Percentiles rank a stretch among this genome's conserved stretches.
Evolutionary conservation across 2,888 invertebrate genomes (phyloP).

Genomic region (Macrophya alboannulata): DNA sequence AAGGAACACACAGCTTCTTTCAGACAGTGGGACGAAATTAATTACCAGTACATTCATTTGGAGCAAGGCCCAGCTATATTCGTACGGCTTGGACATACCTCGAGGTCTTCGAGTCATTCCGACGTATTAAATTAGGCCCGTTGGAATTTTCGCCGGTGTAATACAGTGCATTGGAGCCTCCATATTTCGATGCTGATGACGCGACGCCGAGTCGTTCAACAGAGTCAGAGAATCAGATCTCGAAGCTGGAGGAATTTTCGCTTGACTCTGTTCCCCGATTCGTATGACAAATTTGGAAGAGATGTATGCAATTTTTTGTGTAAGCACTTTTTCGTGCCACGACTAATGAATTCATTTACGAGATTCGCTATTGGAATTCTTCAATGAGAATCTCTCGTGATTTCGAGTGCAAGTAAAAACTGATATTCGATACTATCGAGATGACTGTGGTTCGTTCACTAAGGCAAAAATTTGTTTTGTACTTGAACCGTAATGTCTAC

Average conservation of each 20-base stretch:
- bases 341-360: conserved; percentile 38
- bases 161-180: conserved; percentile 58
- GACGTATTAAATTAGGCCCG: conserved; percentile 63
- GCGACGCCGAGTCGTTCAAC: conserved; percentile 41
- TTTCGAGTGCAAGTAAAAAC: not conserved
- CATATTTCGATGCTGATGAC: conserved; percentile 61
- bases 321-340: not conserved
- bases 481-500: not conserved
- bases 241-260: not conserved
- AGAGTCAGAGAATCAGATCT: conserved; percentile 25
- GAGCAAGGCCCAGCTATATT: conserved; percentile 28
- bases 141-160: conserved; percentile 61
- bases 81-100: conserved; percentile 33
- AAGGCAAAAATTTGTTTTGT: not conserved
- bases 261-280: not conserved
- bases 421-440: not conserved
- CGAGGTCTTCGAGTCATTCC: conserved; percentile 46
- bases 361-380: conserved; percentile 24
- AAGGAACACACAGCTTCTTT: conserved; percentile 18
- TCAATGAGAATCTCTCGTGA: not conserved
- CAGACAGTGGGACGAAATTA: conserved; percentile 54
- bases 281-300: conserved; percentile 54
- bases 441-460: not conserved
- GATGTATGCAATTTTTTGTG: conserved; percentile 45
- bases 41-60: conserved; percentile 55